Base-by-base conservation (phyloP, 92 coral and sea anemone species). In the Galaxea fascicularis region DNA sequence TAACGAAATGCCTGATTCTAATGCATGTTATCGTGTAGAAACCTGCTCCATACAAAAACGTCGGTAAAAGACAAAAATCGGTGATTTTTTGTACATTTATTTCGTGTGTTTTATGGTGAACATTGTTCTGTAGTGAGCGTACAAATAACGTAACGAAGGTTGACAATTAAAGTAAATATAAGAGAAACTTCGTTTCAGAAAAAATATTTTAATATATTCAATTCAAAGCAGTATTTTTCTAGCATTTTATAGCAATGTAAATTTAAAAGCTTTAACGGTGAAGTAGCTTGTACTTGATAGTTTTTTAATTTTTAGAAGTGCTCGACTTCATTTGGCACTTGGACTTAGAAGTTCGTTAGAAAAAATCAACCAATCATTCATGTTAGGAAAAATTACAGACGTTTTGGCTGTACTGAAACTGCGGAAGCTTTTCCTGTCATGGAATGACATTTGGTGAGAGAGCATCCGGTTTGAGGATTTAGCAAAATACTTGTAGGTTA, bases 201-300 rank as follows among this genome's bases (percentile, higher is more conserved):
- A 73, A 75, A 59, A 76, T 18, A 30, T 59, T 30, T 29, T 76
- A 76, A 76, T 76, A 76, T 76, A 76, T 76, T 76, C 15, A 76
- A 26, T 20, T 74, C 6, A 18, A 17, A 21, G 59, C 79, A 31
- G n/a, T 75, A 75, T 75, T 76, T 76, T 76, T 59, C 21, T 76
- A 76, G 7, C 66, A 29, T 75, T 75, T 75, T 31, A 21, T 57
- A 76, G 68, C 14, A 76, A 57, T 24, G 52, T 41, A 39, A 20
- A 49, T 51, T 73, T 54, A 14, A 51, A 74, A 54, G 22, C 27
- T 56, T 35, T 2, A 6, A 35, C 41, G 3, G 41, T 35, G 6
- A 8, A 63, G 68, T 72, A 0, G 21, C 12, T 35, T 35, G 73
- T 68, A 46, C 13, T 20, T 31, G 44, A 31, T 14, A 44, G 39